Conservation (phyloP, 2,113 vertebrate species). For the Promerops cafer region DNA sequence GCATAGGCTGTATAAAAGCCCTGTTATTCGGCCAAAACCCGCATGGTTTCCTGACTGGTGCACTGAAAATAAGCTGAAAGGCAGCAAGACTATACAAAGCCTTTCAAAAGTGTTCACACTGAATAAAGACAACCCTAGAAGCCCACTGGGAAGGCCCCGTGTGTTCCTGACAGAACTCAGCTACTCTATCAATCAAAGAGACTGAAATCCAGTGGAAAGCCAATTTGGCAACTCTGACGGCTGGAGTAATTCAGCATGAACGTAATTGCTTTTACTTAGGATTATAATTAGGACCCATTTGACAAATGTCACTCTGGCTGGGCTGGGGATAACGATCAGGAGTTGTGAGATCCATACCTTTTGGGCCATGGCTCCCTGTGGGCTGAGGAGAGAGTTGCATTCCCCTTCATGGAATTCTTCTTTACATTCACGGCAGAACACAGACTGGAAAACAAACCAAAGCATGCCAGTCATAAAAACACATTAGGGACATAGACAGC, state of each 20-base stretch:
- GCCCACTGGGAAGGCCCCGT: background rate
- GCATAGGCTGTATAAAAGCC: background rate
- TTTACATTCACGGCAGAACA: slow-evolving; percentile 86
- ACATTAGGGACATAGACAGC: background rate
- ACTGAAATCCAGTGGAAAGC: background rate
- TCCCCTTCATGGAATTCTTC: slow-evolving; percentile 78
- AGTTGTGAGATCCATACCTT: slow-evolving; percentile 35
- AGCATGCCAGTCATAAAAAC: slow-evolving; percentile 7
- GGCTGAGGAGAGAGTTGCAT: slow-evolving; percentile 28
- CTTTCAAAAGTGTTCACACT: background rate
- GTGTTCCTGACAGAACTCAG: background rate
- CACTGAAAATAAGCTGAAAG: background rate
- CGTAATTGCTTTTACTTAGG: background rate
- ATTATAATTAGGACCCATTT: slow-evolving; percentile 9
- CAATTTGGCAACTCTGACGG: background rate
- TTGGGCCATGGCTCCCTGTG: slow-evolving; percentile 21
- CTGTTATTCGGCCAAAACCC: background rate
- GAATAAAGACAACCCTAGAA: background rate
- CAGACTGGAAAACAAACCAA: slow-evolving; percentile 63
- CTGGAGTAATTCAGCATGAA: background rate
- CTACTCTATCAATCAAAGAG: background rate
- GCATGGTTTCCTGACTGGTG: background rate
- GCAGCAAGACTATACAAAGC: background rate
- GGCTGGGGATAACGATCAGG: background rate
- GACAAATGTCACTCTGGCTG: background rate